Base-by-base conservation (phyloP, 2,888 invertebrate species). In the Sesia apiformis region DNA sequence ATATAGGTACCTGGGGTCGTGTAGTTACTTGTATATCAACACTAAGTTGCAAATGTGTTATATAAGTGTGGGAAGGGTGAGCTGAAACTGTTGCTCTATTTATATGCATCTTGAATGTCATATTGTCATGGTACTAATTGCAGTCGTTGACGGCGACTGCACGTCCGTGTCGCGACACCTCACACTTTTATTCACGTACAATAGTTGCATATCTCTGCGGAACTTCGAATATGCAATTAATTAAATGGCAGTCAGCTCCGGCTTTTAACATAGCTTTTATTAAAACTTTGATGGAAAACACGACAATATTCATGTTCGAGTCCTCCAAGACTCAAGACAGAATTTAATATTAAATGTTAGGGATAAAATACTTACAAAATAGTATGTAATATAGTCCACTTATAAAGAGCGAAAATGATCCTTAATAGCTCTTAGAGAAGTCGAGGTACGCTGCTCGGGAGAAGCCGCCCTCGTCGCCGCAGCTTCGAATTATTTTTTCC, bases 401-500 rank as follows among this genome's bases (percentile, higher is more conserved):
- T 23, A 69, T 72, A 66, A 72, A 72, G 69, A 74, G 70, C 63
- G 67, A 76, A 74, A 74, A 76, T 77, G 68, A 72, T 76, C 64
- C 60, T 76, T 70, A 65, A 74, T 71, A 68, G 73, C 59, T 56
- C 55, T 58, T 53, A 57, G 56, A 53, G 40, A 49, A 40, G 52
- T 55, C 49, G 23, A 55, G 46, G 38, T 38, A 42, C 39, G 39
- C n/a, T 50, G 42, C 52, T 41, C 6, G 6, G 38, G 63, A 67
- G 68, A 61, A 66, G 66, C 67, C 62, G 69, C 70, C 74, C 71
- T 72, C 72, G 66, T 66, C 65, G 66, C 76, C 72, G 70, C 77
- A 71, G 78, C 79, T 77, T 78, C 83, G 79, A 77, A 87, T 86
- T 83, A 85, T 78, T 87, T 82, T 85, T 88, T 89, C 87, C 87